Base-by-base conservation (phyloP, 2,888 invertebrate species). In the Entomobrya multifasciata region DNA sequence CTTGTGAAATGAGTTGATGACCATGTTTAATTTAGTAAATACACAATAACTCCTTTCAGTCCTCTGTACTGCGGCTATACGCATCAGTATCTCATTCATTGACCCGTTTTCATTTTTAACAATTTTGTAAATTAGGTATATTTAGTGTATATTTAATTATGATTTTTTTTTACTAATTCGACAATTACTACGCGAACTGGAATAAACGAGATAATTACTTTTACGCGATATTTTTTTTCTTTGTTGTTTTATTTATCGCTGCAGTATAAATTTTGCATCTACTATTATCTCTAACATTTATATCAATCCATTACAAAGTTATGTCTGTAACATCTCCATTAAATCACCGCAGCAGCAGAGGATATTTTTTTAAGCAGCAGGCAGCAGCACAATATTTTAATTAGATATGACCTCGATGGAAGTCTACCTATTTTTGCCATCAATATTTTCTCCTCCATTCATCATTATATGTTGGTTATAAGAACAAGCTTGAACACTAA, bases 1-100 rank as follows among this genome's bases (percentile, higher is more conserved):
- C 13, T 13, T 67, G 41, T 67, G 65, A 36, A 17, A 65, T 36
- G 11, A n/a, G 2, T 60, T 27, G n/a, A n/a, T 30, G 27, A 30
- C 6, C 25, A 57, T 8, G 22, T 57, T 6, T 57, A 49, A 13
- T 49, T 25, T n/a, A n/a, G 27, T 62, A 65, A 65, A 17, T 17
- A n/a, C 55, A 10, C n/a, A n/a, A 62, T 72, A 52, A 30, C 49
- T 27, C 52, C 72, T 72, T 52, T 72, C 72, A 72, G 72, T 72
- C 72, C 27, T 25, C n/a, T 25, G 44, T 49, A 49, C 52, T 27
- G 49, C 72, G n/a, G n/a, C n/a, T n/a, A n/a, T n/a, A n/a, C n/a
- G n/a, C n/a, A n/a, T n/a, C n/a, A n/a, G n/a, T n/a, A 72, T 72
- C 72, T 72, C 72, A 72, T 49, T 72, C 49, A 72, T 49, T 22